Conservation (phyloP, 2,797 vertebrate genomes). For the Tympanoctomys barrerae region DNA sequence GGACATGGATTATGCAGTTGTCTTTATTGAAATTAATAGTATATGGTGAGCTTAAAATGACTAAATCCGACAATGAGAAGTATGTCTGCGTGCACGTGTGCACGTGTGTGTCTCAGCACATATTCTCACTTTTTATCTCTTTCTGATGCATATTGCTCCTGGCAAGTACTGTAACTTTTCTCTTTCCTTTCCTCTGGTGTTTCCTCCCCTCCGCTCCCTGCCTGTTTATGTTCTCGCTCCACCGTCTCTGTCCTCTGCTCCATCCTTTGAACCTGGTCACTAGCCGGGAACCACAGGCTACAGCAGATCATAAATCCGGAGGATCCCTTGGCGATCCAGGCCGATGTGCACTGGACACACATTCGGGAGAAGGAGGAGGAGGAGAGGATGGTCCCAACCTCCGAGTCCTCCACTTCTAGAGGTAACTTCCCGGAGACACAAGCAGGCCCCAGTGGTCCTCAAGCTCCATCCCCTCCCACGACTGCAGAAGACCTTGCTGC, state of each 20-base stretch:
- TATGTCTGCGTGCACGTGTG: not conserved
- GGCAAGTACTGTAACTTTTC: constrained; percentile 84
- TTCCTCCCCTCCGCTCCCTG: constrained; percentile 77
- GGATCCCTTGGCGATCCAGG: constrained; percentile 93
- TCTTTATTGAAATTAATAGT: not conserved
- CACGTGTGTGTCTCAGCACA: not conserved
- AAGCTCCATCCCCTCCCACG: not conserved
- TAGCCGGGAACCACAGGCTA: constrained; percentile 93
- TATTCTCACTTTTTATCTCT: constrained; percentile 45
- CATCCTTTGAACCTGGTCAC: constrained; percentile 65
- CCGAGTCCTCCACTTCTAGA: constrained; percentile 93
- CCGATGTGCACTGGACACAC: constrained; percentile 91
- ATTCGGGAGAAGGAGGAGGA: constrained; percentile 91
- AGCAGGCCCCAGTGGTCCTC: too few relatives aligned
- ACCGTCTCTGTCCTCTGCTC: constrained; percentile 60
- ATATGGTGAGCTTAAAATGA: not conserved
- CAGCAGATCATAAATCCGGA: constrained; percentile 92
- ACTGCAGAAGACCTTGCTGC: not conserved
- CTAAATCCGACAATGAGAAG: not conserved
- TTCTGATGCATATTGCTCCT: constrained; percentile 75
- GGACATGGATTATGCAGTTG: not conserved
- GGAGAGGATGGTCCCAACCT: constrained; percentile 88
- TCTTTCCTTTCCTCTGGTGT: constrained; percentile 84
- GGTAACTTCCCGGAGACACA: constrained; percentile 90
- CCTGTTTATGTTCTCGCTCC: constrained; percentile 42